Evolutionary conservation across 1,140 invertebrate genomes (phyloP), one percentile per base, ranked within the genome.

Genomic region (Drosophila cardini): DNA sequence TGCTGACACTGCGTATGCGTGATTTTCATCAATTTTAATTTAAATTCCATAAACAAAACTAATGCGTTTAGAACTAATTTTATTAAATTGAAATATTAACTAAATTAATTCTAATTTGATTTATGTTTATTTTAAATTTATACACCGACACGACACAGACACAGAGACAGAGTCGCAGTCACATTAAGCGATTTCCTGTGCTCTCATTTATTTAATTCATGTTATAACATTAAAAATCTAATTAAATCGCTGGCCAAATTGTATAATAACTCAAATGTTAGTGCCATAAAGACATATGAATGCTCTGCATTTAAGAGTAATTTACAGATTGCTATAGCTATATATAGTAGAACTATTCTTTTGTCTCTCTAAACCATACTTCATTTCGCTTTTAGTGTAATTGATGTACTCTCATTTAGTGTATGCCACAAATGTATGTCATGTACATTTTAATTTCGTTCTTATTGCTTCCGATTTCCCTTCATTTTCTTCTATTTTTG

Each of bases 171-270:
- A 9, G n/a, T 13, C 38, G 5, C 0, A 5, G 2, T 34, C n/a
- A n/a, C 30, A 34, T 34, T 61, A 13, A 36, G 8, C 8, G 32
- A 30, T 21, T 30, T 30, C 57, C 67, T 63, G 76, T 48, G 36
- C 55, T 76, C 55, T 11, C 42, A 72, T 78, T 78, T 67, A 74
- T 78, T 76, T 61, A 40, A 76, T 76, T 75, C 52, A 68, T 80
- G 60, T 48, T 18, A 61, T 42, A 43, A 53, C 60, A 79, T 61
- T 62, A 61, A 45, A 36, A 46, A 61, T 32, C 7, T 8, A 61
- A 61, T 61, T 48, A 48, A 58, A 48, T 48, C 48, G 9, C 13
- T 13, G 13, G n/a, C 6, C 18, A 30, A 52, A 45, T 45, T 45
- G 43, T 43, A 38, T 10, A 38, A 38, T 11, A 53, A 58, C 65